A percentile compares a stretch with the other conserved stretches of the same genome.
phyloP scores from a whole-genome alignment of 2,113 vertebrate genomes.

The Ardeotis arabs region DNA sequence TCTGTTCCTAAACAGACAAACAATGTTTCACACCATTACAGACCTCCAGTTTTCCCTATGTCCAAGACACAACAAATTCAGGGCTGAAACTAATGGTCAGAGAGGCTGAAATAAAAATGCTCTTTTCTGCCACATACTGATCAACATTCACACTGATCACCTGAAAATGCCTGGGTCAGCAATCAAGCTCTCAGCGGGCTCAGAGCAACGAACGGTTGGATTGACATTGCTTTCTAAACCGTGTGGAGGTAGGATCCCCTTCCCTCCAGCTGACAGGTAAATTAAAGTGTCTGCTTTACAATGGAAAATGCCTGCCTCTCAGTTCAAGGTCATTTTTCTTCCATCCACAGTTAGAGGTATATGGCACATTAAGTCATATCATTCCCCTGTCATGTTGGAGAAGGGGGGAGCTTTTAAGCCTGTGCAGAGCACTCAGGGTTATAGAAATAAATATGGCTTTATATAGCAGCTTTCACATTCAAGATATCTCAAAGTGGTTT shows the following conservation, averaged over 20 bases:
- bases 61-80: not conserved
- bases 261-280: constrained; percentile 6
- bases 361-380: constrained; percentile 22
- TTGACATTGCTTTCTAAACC: not conserved
- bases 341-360: not conserved
- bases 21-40: not conserved
- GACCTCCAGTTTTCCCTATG: not conserved
- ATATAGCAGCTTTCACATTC: constrained; percentile 23
- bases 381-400: not conserved
- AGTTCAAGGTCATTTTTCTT: constrained; percentile 57
- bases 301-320: not conserved
- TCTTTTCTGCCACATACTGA: not conserved
- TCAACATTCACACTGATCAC: not conserved
- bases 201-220: not conserved
- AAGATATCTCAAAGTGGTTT: not conserved
- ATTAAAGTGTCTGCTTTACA: constrained; percentile 24
- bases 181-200: not conserved
- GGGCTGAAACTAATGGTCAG: not conserved
- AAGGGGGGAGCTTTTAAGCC: constrained; percentile 34
- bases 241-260: not conserved
- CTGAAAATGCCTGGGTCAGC: not conserved
- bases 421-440: not conserved
- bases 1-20: not conserved
- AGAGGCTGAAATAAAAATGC: not conserved
- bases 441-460: constrained; percentile 35